Conservation (phyloP, 2,888 invertebrate genomes). For the Thecocarcelia acutangulata region DNA sequence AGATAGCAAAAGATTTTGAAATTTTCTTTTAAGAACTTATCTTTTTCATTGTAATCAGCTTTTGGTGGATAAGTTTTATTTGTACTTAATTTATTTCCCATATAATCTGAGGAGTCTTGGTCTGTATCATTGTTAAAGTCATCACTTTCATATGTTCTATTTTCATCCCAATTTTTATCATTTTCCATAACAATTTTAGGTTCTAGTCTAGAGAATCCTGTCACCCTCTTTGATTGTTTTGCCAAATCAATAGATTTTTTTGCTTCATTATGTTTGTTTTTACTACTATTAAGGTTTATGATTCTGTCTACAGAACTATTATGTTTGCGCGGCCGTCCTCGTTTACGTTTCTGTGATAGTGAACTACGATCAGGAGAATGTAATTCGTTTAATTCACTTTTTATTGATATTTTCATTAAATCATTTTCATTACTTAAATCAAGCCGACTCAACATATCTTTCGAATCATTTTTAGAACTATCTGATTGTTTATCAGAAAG, state of each 20-base stretch:
- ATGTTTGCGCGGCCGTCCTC: slow-evolving; percentile 29
- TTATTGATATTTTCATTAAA: slow-evolving; percentile 66
- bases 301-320: neutral
- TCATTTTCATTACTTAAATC: slow-evolving; percentile 48
- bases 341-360: slow-evolving; percentile 9
- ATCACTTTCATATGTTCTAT: neutral
- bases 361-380: neutral
- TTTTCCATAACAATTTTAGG: neutral
- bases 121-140: slow-evolving; percentile 24
- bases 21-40: slow-evolving; percentile 75
- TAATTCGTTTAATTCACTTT: neutral
- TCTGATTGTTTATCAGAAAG: slow-evolving; percentile 43
- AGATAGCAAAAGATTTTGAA: slow-evolving; percentile 78
- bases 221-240: neutral
- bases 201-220: neutral
- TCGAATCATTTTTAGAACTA: neutral
- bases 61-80: slow-evolving; percentile 9
- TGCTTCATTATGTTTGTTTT: neutral
- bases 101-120: neutral
- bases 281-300: neutral
- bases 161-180: neutral
- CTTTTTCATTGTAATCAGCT: slow-evolving; percentile 73
- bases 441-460: slow-evolving; percentile 12
- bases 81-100: neutral
- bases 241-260: neutral